Evolutionary conservation across 2,888 invertebrate species (phyloP).

Genomic region (Catocala nupta): DNA sequence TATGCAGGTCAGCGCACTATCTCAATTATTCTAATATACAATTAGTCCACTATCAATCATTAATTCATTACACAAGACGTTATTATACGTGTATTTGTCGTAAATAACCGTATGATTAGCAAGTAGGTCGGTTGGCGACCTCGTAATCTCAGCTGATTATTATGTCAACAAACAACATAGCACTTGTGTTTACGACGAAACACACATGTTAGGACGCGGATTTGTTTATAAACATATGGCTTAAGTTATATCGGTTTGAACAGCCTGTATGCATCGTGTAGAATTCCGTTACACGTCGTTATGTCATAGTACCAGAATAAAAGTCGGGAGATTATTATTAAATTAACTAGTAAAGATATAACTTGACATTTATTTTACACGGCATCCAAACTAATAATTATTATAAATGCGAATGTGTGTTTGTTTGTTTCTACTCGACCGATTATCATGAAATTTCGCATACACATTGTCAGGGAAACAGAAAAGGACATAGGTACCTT

Average conservation of each 20-base stretch:
- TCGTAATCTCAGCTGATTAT: conserved; percentile 62
- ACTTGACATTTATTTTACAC: no score
- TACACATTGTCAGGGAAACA: no score
- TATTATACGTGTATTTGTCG: conserved; percentile 25
- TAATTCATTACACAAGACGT: conserved; percentile 10
- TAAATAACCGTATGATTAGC: conserved; percentile 30
- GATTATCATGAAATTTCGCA: no score
- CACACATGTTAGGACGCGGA: conserved; percentile 22
- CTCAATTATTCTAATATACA: conserved; percentile 38
- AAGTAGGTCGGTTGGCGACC: conserved; percentile 61
- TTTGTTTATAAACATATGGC: conserved; percentile 23
- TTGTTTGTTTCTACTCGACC: no score
- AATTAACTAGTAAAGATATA: no score
- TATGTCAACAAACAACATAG: conserved; percentile 48
- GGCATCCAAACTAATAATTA: no score
- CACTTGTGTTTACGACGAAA: conserved; percentile 18
- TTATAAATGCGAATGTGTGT: no score
- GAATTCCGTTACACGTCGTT: no score
- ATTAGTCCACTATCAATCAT: conserved; percentile 36
- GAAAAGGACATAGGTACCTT: no score
- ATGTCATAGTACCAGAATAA: no score
- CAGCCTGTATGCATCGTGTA: background rate
- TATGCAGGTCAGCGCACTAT: conserved; percentile 41
- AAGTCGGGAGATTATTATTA: no score
- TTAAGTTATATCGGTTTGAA: conserved; percentile 15